Evolutionary conservation across 1,140 invertebrate genomes (phyloP), one percentile per base, ranked within the genome.

Genomic region (Vanessa tameamea): DNA sequence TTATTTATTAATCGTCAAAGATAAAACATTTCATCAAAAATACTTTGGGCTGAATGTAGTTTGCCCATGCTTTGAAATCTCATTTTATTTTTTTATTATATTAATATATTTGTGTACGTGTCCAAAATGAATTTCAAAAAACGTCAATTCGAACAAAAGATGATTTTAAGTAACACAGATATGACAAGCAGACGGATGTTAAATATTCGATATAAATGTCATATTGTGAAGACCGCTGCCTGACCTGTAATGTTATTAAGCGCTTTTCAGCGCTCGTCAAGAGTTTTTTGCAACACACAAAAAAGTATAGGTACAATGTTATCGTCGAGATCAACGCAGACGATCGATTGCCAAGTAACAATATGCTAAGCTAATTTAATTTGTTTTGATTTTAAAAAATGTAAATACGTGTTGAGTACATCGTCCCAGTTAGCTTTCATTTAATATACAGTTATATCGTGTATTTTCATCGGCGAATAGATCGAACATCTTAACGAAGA

Each of bases 231-330:
- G 23, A 68, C 65, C 65, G 65, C 65, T 55, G 37, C 43, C 37
- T 77, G 72, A 78, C 77, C 77, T 65, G 77, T 78, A 78, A 81
- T 72, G 48, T 71, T 78, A 78, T 81, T 81, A 81, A 69, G 64
- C 61, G 65, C 57, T 72, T 73, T 80, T 80, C 69, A 78, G 51
- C 70, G 57, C 69, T 61, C 67, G 65, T 72, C 74, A 73, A 51
- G 37, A 2, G 47, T 76, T 77, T 76, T 78, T 77, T 78, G 69
- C 77, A 43, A 57, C 7, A 53, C 64, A 63, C 75, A 65, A 50
- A 53, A 31, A 64, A 77, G n/a, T 50, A 59, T 68, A 31, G 3
- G 26, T 31, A 74, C 63, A 53, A 78, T 51, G n/a, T 57, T 59
- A 23, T n/a, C 4, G 6, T 26, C 12, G 55, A 59, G 23, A 59